Base-by-base conservation (phyloP, 2,888 invertebrate genomes). In the Clitarchus hookeri region DNA sequence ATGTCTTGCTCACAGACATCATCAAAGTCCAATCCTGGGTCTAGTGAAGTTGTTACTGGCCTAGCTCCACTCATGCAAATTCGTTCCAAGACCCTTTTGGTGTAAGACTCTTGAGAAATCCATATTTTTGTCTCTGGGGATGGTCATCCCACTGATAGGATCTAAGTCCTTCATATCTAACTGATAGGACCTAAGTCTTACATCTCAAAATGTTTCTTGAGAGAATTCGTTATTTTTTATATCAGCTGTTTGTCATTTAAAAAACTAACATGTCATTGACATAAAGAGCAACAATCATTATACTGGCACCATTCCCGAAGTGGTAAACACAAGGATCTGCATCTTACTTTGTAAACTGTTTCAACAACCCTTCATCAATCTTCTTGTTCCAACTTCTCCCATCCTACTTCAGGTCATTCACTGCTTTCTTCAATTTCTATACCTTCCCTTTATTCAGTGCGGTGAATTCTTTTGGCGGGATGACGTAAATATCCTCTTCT, bases 331-430 rank as follows among this genome's bases (percentile, higher is more conserved):
- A 80, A 36, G 80, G 27, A 19, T 80, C 80, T 36, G 80, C 23
- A 26, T 80, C 25, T 80, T 25, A 80, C 25, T n/a, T 26, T 1
- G 13, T 23, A 44, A 82, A 82, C 44, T 44, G 36, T 8, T 23
- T 82, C 25, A 36, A 23, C 44, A 82, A 36, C 19, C 27, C 82
- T 23, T 44, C 19, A 82, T 82, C 36, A 82, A 27, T 36, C 44
- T 82, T 26, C 19, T 27, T 77, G 77, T 84, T 83, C 86, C 48
- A 86, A 44, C 53, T 77, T 53, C 44, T 84, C 23, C 65, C 83
- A 44, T 78, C 84, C 44, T 84, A 78, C 77, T 86, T 86, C 13
- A 86, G 84, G 19, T 78, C 78, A 84, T 86, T 78, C 23, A 84
- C 77, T 27, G 84, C 53, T 12, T 84, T 84, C 19, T 86, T 54